phyloP scores from a whole-genome alignment of 1,140 invertebrate species.

The Grapholita molesta region DNA sequence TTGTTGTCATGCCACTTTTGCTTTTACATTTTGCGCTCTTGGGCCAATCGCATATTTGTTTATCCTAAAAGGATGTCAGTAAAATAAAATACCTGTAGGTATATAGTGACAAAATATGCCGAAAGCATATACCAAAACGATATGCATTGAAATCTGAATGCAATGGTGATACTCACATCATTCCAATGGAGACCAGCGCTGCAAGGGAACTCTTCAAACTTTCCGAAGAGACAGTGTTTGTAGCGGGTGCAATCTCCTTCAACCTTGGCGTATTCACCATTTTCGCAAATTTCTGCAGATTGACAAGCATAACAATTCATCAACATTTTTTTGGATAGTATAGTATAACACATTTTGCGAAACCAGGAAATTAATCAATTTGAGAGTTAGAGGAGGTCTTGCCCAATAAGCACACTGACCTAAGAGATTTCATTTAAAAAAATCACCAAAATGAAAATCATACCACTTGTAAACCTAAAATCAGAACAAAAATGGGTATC shows the following conservation, averaged over 20 bases:
- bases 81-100: too few species aligned
- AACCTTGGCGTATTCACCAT: slow-evolving; percentile 81
- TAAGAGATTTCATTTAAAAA: too few species aligned
- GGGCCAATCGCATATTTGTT: slow-evolving; percentile 89
- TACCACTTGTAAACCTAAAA: too few species aligned
- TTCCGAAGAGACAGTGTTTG: slow-evolving; percentile 88
- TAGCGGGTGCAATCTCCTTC: slow-evolving; percentile 86
- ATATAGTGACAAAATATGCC: too few species aligned
- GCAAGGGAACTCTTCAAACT: slow-evolving; percentile 84
- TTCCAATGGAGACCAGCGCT: slow-evolving; percentile 89
- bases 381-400: too few species aligned
- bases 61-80: slow-evolving; percentile 45
- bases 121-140: too few species aligned
- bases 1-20: slow-evolving; percentile 30
- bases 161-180: slow-evolving; percentile 66
- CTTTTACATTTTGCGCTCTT: slow-evolving; percentile 82
- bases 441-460: too few species aligned
- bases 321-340: background rate
- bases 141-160: too few species aligned
- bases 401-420: too few species aligned
- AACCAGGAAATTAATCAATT: too few species aligned
- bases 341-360: too few species aligned
- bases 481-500: too few species aligned
- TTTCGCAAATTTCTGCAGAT: slow-evolving; percentile 71
- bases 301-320: background rate